Conservation (phyloP, 1,140 invertebrate species). For the Lysiphlebus fabarum region DNA sequence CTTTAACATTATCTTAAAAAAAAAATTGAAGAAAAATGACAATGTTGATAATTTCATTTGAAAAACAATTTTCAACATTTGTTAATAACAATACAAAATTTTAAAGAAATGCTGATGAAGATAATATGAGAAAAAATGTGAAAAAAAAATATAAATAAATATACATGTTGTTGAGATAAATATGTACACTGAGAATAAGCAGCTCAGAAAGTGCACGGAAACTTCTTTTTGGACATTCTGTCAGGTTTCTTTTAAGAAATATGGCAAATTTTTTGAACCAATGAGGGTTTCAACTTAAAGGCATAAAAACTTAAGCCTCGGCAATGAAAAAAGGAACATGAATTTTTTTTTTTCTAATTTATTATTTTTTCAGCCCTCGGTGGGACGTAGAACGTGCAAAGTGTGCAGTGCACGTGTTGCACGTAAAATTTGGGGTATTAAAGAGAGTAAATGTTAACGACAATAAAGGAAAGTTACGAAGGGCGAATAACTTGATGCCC, state of each 20-base stretch:
- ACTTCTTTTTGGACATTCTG: no score
- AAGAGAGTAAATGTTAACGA: conserved; percentile 3
- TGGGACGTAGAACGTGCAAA: conserved; percentile 3
- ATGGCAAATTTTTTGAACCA: conserved; percentile 37
- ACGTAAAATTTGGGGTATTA: neutral
- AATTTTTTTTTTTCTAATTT: conserved; percentile 5
- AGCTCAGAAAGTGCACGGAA: no score
- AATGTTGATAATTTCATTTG: no score
- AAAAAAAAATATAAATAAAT: no score
- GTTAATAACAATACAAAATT: no score
- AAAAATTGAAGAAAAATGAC: no score
- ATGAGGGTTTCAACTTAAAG: neutral
- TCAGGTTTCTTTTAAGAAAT: conserved; percentile 49
- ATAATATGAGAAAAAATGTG: no score
- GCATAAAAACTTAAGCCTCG: neutral
- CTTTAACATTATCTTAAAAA: no score
- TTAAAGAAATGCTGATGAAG: no score
- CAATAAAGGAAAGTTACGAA: conserved; percentile 11
- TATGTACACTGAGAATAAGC: no score
- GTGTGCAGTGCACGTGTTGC: conserved; percentile 18
- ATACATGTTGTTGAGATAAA: no score
- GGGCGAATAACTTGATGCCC: conserved; percentile 21
- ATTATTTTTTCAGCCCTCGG: neutral
- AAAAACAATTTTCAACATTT: no score
- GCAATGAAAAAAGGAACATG: conserved; percentile 13